phyloP scores from a whole-genome alignment of 37 sponge, comb jelly and placozoan genomes.

The Petrosia ficiformis region DNA sequence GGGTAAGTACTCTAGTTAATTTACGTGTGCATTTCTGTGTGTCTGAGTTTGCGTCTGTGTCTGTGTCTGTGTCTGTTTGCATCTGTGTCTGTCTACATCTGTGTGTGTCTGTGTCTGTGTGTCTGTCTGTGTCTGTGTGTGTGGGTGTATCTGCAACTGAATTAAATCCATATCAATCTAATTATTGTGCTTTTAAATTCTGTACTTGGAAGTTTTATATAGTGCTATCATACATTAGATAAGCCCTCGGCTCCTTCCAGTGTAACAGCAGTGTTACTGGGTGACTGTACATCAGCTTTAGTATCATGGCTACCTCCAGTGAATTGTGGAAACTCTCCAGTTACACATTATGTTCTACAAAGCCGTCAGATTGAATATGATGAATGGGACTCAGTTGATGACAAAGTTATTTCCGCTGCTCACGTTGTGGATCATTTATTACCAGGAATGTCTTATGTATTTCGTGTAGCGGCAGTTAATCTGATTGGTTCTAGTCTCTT shows the following conservation, averaged over 20 bases:
- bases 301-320: conserved; percentile 70
- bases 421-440: conserved; percentile 62
- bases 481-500: conserved; percentile 40
- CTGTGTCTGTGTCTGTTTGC: too few species aligned
- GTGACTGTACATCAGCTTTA: conserved; percentile 58
- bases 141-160: too few species aligned
- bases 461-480: conserved; percentile 72
- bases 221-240: conserved; percentile 23
- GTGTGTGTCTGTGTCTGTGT: neutral
- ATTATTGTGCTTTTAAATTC: too few species aligned
- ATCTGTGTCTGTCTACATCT: too few species aligned
- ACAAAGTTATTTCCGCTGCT: conserved; percentile 33
- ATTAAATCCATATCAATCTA: too few species aligned
- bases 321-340: conserved; percentile 34
- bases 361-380: conserved; percentile 16
- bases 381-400: conserved; percentile 28
- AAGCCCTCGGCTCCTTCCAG: conserved; percentile 41
- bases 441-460: conserved; percentile 46
- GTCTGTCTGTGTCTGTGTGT: too few species aligned
- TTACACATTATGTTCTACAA: conserved; percentile 56
- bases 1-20: conserved; percentile 19
- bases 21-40: neutral
- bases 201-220: neutral
- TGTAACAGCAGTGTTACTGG: conserved; percentile 51
- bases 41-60: neutral